phyloP scores from a whole-genome alignment of 2,113 vertebrate species.

The Marcusenius ussheri region DNA sequence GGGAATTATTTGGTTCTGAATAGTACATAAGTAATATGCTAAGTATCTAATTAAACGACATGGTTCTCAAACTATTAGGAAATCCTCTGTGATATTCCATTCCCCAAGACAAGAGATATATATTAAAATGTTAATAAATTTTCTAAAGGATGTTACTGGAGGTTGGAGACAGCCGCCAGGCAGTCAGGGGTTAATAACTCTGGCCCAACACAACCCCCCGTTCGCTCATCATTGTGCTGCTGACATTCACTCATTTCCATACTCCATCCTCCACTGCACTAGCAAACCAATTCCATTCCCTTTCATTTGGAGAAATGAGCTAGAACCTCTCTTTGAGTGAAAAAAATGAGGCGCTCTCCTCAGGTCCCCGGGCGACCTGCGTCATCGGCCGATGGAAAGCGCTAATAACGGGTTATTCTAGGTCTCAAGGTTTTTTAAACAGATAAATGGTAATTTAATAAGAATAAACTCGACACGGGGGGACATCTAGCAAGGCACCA shows the following conservation, averaged over 20 bases:
- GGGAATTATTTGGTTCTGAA: not conserved
- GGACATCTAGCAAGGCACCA: not conserved
- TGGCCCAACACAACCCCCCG: conserved; percentile 34
- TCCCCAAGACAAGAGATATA: not conserved
- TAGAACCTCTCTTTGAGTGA: conserved; percentile 39
- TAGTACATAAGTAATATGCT: not conserved
- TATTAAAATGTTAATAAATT: not conserved
- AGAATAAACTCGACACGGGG: not conserved
- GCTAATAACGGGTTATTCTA: not conserved
- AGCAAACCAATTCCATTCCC: conserved; percentile 59
- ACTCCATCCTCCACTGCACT: conserved; percentile 49
- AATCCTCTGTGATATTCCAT: not conserved
- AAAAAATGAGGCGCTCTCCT: not conserved
- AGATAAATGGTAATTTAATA: not conserved
- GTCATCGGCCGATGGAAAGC: conserved; percentile 1
- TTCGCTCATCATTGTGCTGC: conserved; percentile 52
- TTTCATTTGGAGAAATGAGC: conserved; percentile 61
- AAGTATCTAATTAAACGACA: not conserved
- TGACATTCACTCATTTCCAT: conserved; percentile 60
- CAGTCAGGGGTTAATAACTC: conserved; percentile 10
- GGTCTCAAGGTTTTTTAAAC: not conserved
- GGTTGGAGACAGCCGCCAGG: not conserved
- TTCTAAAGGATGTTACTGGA: not conserved
- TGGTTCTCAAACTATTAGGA: not conserved
- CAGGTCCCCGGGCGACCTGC: not conserved